phyloP scores from a whole-genome alignment of 2,888 invertebrate genomes.

The Papilio protenor region DNA sequence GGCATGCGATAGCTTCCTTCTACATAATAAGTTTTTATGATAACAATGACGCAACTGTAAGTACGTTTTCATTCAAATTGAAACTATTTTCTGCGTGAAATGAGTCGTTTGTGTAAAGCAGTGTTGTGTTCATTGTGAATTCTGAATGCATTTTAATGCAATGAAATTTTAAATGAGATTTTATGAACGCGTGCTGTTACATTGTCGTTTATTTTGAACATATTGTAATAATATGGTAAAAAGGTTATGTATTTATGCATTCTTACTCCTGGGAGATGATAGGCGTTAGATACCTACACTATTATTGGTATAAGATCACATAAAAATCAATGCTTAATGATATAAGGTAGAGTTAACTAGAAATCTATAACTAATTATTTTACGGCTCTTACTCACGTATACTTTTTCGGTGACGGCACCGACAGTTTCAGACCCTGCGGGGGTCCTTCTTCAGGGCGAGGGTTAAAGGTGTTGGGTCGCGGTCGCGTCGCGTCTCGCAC shows the following conservation, averaged over 20 bases:
- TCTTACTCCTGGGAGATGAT: neutral
- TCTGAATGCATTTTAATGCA: slow-evolving; percentile 23
- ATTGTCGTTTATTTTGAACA: slow-evolving; percentile 18
- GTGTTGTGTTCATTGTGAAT: slow-evolving; percentile 27
- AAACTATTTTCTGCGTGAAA: slow-evolving; percentile 50
- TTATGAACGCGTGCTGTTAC: slow-evolving; percentile 20
- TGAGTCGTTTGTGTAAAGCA: slow-evolving; percentile 44
- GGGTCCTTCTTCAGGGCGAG: too few species aligned
- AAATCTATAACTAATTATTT: too few species aligned
- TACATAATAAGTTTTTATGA: slow-evolving; percentile 67
- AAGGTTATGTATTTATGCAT: neutral
- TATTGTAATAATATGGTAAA: slow-evolving; percentile 17
- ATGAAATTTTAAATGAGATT: slow-evolving; percentile 26
- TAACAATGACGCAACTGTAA: slow-evolving; percentile 59
- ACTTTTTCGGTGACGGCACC: too few species aligned
- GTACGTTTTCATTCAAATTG: slow-evolving; percentile 57
- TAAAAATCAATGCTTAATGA: too few species aligned
- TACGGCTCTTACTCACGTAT: too few species aligned
- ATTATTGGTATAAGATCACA: too few species aligned
- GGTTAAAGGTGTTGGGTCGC: too few species aligned
- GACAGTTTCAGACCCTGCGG: too few species aligned
- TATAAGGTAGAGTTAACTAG: too few species aligned
- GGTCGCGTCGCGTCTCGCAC: too few species aligned
- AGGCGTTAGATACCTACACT: too few species aligned
- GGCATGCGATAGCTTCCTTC: slow-evolving; percentile 54